phyloP scores from a whole-genome alignment of 1,140 invertebrate genomes.

The Zaprionus africanus region DNA sequence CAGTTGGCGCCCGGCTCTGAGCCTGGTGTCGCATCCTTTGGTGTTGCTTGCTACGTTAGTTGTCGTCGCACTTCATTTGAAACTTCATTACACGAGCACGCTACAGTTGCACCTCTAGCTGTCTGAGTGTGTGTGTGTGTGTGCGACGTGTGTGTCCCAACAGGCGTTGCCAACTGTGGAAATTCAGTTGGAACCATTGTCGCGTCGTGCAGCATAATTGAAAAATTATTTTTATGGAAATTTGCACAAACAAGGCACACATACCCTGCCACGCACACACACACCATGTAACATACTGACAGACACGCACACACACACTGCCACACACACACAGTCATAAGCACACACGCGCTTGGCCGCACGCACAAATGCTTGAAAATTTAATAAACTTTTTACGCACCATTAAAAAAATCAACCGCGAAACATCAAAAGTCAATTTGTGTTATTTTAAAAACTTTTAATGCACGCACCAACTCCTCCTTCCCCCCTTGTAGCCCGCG shows the following conservation, averaged over 20 bases:
- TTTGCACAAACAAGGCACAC: constrained; percentile 34
- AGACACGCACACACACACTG: not conserved
- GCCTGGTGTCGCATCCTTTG: constrained; percentile 25
- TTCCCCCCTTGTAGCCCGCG: no score
- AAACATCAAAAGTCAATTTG: constrained; percentile 82
- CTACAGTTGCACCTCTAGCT: constrained; percentile 13
- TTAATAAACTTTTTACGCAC: constrained; percentile 81
- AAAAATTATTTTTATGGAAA: constrained; percentile 80
- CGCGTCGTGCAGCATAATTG: constrained; percentile 64
- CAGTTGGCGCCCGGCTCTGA: constrained; percentile 49
- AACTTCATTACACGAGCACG: constrained; percentile 71
- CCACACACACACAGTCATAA: not conserved
- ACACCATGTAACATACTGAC: not conserved
- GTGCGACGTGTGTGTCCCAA: constrained; percentile 27
- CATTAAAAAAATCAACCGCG: constrained; percentile 78
- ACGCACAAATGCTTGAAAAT: constrained; percentile 63
- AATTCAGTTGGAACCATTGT: constrained; percentile 57
- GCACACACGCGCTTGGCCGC: not conserved
- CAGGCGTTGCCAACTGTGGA: constrained; percentile 59
- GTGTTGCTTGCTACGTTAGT: constrained; percentile 56
- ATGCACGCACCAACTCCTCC: constrained; percentile 48
- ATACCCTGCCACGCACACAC: constrained; percentile 3
- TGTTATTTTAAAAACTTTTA: constrained; percentile 79
- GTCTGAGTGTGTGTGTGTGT: constrained; percentile 4
- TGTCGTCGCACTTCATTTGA: constrained; percentile 80